Evolutionary conservation across 2,888 invertebrate genomes (phyloP), one percentile per base, ranked within the genome.

Genomic region (Perizoma flavofasciatum): DNA sequence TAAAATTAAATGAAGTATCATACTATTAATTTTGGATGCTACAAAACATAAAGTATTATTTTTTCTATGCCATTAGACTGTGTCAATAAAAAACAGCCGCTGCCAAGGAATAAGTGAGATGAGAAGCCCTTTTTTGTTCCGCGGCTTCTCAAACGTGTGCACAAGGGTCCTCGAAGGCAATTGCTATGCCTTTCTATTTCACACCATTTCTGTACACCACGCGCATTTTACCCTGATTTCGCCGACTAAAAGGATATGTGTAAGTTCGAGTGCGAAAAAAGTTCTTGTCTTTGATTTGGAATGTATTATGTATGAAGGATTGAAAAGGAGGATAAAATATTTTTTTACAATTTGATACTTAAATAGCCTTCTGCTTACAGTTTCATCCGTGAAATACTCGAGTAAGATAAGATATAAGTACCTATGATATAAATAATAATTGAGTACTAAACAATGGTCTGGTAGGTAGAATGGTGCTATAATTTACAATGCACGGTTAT

Each of bases 161-260:
- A 70, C 63, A 66, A 78, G 73, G 67, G 69, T 71, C 65, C 73
- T 78, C 64, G 59, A 73, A 77, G 71, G 73, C 73, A 73, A 74
- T 71, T 70, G 66, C 62, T 67, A 62, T 57, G 67, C 63, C 65
- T 66, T 70, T 68, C 67, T 70, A 69, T 72, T 69, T 70, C 68
- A 68, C 65, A 69, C 67, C 64, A 67, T 66, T 72, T 67, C 64
- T 65, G 68, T 68, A 63, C 53, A 65, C 62, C 61, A 58, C 64
- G 58, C 68, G 68, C 75, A 77, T 78, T 78, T 78, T 78, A 72
- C 72, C 74, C 66, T 54, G 66, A 62, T 66, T 66, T 59, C 59
- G 67, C 55, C 66, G 68, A 67, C 68, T 68, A 65, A 69, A 65
- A 61, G 69, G 60, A 68, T 68, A 68, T 61, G 59, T 63, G 66